Conservation (phyloP, 2,888 invertebrate genomes). For the Amiota mariae region DNA sequence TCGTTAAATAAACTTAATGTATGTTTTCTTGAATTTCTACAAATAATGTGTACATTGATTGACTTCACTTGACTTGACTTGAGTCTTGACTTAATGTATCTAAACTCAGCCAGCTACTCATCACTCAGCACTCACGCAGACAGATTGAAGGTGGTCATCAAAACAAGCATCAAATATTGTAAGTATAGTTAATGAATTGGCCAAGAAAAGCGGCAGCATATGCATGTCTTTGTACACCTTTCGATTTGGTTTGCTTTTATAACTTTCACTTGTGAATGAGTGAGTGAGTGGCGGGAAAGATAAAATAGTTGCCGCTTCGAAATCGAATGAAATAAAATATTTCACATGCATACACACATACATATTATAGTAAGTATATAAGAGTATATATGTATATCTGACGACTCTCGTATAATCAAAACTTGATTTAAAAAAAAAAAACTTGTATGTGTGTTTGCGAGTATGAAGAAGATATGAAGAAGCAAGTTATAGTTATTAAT, state of each 20-base stretch:
- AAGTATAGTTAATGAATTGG: slow-evolving; percentile 6
- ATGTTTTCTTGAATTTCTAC: slow-evolving; percentile 18
- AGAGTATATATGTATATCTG: too few species aligned
- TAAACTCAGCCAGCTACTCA: not conserved
- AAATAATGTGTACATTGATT: slow-evolving; percentile 9
- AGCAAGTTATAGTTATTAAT: too few species aligned
- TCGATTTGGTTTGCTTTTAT: slow-evolving; percentile 10
- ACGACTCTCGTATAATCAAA: slow-evolving; percentile 6
- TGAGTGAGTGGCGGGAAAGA: slow-evolving; percentile 19
- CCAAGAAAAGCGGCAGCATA: not conserved
- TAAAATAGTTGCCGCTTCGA: slow-evolving; percentile 1
- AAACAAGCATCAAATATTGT: not conserved
- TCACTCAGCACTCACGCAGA: not conserved
- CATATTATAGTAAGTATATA: too few species aligned
- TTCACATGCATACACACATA: slow-evolving; percentile 7
- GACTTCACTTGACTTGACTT: too few species aligned
- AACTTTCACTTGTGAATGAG: slow-evolving; percentile 18
- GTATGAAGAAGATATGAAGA: too few species aligned
- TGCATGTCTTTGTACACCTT: not conserved
- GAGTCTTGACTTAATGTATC: too few species aligned
- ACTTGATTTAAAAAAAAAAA: slow-evolving; percentile 9
- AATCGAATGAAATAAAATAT: slow-evolving; percentile 19
- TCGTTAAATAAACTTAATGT: not conserved
- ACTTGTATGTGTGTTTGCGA: not conserved
- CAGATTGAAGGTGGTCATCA: not conserved